These are phyloP conservation scores for Lissocephala sabroskyi DNA, from an alignment of 2,888 invertebrate genomes.

Conservation along the genomic window DNA sequence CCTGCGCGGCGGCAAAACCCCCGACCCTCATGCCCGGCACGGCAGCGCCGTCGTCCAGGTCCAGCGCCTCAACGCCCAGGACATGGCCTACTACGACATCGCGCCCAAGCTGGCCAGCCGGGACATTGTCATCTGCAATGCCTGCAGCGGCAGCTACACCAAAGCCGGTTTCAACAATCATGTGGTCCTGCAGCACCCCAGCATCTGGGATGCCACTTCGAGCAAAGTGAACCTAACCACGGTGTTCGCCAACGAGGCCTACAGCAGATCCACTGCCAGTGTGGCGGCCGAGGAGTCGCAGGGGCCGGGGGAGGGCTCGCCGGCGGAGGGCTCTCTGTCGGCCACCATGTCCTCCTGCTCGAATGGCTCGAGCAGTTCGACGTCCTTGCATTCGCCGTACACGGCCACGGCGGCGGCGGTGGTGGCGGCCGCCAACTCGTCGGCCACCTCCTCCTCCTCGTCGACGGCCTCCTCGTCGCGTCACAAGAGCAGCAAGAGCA, in stretches of 20 bases:
- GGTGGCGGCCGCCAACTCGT: conserved; percentile 55
- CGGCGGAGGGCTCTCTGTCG: conserved; percentile 41
- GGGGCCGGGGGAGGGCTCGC: conserved; percentile 38
- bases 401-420: conserved; percentile 69
- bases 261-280: conserved; percentile 18
- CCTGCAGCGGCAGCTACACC: conserved; percentile 84
- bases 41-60: conserved; percentile 56
- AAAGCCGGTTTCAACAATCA: conserved; percentile 85
- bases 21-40: background rate
- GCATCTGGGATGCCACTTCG: conserved; percentile 54
- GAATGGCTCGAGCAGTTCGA: conserved; percentile 62
- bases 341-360: conserved; percentile 44
- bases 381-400: conserved; percentile 71
- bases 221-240: conserved; percentile 34
- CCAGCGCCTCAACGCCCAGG: conserved; percentile 75
- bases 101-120: conserved; percentile 85
- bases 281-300: conserved; percentile 34
- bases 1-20: conserved; percentile 35
- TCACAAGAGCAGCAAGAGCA: conserved; percentile 69
- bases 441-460: conserved; percentile 30
- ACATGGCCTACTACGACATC: conserved; percentile 84
- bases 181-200: conserved; percentile 76
- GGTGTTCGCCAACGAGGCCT: background rate
- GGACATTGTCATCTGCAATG: conserved; percentile 84
- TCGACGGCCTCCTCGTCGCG: conserved; percentile 44